Evolutionary conservation across 2,888 invertebrate species (phyloP), one percentile per base, ranked within the genome.

Genomic region (Chrysopilus asiliformis): DNA sequence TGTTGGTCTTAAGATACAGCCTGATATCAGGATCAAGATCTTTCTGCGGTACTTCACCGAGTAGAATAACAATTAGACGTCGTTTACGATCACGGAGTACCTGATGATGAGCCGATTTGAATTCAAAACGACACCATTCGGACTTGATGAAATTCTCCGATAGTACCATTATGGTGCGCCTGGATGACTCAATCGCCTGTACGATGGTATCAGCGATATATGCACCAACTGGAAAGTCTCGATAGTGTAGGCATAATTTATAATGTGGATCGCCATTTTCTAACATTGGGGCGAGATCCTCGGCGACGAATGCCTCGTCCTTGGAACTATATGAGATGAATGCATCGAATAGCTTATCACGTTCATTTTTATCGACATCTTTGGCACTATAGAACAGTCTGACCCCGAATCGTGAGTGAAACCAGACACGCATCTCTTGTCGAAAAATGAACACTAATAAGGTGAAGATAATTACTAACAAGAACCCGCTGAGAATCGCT

Each of bases 71-170:
- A 56, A 97, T 86, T 55, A 93, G 74, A 58, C 85, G 79, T 52
- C 85, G 78, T 54, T 81, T 74, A 57, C 82, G 75, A 68, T 85
- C 84, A 55, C 86, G 81, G 49, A 91, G 70, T 49, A 89, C 84
- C 59, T 90, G 86, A 60, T 85, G 87, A 45, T 93, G 76, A 28
- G 91, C 91, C 48, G 86, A 83, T 67, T 90, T 89, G 63, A 94
- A 91, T 66, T 95, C 94, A 60, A 90, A 86, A 49, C 85, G 75
- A 55, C 85, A 81, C 94, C 94, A 95, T 65, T 94, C 93, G 57
- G 86, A 86, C 63, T 86, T 82, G 47, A 94, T 73, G 66, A 93
- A 95, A 67, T 87, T 85, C 61, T 85, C 83, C n/a, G 91, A 89
- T 46, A 95, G 66, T 43, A 94, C 81, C 56, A 94, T 78, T 44